phyloP scores from a whole-genome alignment of 1,140 invertebrate genomes.

The Heterodera carotae region DNA sequence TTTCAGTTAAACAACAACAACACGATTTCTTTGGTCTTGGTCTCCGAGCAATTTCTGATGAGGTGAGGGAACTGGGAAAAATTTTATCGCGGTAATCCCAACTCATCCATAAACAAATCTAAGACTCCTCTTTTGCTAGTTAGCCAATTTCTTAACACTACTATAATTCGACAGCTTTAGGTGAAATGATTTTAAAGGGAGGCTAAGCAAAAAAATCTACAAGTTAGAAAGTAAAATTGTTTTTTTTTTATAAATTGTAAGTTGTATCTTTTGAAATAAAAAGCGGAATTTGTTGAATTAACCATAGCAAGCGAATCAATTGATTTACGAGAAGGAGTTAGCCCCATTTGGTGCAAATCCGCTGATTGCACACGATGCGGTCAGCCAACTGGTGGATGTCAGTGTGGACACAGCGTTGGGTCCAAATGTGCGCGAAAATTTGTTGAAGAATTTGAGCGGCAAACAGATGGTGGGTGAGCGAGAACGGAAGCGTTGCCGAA shows the following conservation, averaged over 20 bases:
- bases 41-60: conserved; percentile 15
- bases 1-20: too few relatives aligned
- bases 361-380: conserved; percentile 44
- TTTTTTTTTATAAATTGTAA: background rate
- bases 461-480: conserved; percentile 42
- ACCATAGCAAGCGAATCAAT: conserved; percentile 10
- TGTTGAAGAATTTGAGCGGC: conserved; percentile 51
- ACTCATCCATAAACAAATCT: too few relatives aligned
- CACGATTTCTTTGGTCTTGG: background rate
- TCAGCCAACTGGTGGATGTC: conserved; percentile 47
- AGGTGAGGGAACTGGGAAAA: background rate
- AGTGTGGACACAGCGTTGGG: conserved; percentile 50
- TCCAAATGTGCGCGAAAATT: conserved; percentile 53
- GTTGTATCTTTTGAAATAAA: too few relatives aligned
- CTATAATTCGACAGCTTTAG: too few relatives aligned
- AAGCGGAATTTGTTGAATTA: conserved; percentile 1
- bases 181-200: too few relatives aligned
- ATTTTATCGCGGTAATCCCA: too few relatives aligned
- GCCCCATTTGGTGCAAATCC: conserved; percentile 47
- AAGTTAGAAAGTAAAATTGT: too few relatives aligned
- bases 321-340: conserved; percentile 51
- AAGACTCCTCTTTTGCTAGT: too few relatives aligned
- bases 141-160: too few relatives aligned
- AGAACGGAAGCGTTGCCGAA: too few relatives aligned
- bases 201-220: too few relatives aligned